phyloP scores from a whole-genome alignment of 2,113 vertebrate species.

The Gallinago media region DNA sequence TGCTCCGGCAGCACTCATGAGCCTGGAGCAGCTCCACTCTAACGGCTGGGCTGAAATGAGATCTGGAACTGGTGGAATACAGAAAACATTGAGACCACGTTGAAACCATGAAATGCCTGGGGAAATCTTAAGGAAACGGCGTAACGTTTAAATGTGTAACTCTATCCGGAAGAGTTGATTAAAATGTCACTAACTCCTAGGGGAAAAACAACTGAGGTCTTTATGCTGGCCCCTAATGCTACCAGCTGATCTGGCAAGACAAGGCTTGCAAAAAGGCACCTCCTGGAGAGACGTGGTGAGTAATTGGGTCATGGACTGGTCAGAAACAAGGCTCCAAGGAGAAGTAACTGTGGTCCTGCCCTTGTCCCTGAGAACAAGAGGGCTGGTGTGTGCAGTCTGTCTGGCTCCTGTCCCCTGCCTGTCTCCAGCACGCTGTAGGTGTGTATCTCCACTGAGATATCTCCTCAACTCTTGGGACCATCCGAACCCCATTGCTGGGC shows the following conservation, averaged over 20 bases:
- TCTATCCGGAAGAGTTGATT: background rate
- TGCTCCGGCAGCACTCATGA: background rate
- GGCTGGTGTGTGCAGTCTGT: background rate
- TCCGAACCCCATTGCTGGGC: background rate
- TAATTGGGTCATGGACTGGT: fast-evolving
- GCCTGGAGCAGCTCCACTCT: background rate
- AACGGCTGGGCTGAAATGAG: background rate
- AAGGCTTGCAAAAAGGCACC: background rate
- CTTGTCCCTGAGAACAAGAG: background rate
- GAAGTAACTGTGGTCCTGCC: background rate
- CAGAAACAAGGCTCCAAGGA: background rate
- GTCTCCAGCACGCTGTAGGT: fast-evolving
- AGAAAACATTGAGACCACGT: background rate
- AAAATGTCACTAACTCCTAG: background rate
- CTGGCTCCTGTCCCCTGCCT: background rate
- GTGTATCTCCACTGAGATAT: background rate
- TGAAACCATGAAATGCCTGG: background rate
- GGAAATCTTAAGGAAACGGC: background rate
- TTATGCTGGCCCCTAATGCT: background rate
- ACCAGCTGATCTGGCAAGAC: background rate
- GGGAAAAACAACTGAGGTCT: background rate
- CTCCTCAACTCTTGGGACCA: background rate
- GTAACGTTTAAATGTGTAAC: background rate
- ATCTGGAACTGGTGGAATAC: background rate
- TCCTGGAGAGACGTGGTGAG: background rate